These are phyloP conservation scores for Chloroclystis v-ata DNA, from an alignment of 2,888 invertebrate genomes.

Conservation along the genomic window DNA sequence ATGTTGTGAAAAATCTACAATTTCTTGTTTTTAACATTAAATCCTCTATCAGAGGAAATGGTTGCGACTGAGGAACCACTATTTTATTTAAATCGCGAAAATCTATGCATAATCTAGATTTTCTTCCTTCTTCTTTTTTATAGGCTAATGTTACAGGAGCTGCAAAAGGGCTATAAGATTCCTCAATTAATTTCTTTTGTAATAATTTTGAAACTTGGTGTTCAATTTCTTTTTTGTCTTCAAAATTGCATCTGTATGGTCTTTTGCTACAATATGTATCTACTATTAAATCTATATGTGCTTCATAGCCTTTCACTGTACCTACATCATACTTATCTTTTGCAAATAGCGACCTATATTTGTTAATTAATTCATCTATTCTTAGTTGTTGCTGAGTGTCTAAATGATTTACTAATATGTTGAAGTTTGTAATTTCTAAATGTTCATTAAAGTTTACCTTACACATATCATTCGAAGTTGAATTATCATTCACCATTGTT, in stretches of 20 bases:
- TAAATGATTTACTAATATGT: slow-evolving; percentile 12
- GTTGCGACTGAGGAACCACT: slow-evolving; percentile 34
- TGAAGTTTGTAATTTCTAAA: slow-evolving; percentile 13
- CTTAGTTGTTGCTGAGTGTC: slow-evolving; percentile 6
- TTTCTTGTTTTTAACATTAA: slow-evolving; percentile 38
- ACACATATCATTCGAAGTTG: slow-evolving; percentile 1
- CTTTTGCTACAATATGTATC: slow-evolving; percentile 33
- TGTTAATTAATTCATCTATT: slow-evolving; percentile 18
- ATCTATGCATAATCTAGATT: slow-evolving; percentile 37
- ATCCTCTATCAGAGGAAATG: slow-evolving; percentile 36
- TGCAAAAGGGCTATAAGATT: slow-evolving; percentile 33
- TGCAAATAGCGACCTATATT: slow-evolving; percentile 23
- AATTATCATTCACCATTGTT: too few relatives aligned
- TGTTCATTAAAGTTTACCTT: slow-evolving; percentile 27
- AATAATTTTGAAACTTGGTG: slow-evolving; percentile 14
- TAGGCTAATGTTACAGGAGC: slow-evolving; percentile 33
- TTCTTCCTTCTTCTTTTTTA: slow-evolving; percentile 33
- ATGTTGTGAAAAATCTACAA: slow-evolving; percentile 39
- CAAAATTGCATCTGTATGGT: slow-evolving; percentile 21
- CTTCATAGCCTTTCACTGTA: slow-evolving; percentile 28
- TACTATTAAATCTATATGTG: slow-evolving; percentile 8
- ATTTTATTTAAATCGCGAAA: slow-evolving; percentile 36
- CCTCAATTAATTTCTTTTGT: slow-evolving; percentile 19
- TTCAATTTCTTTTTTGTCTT: slow-evolving; percentile 27
- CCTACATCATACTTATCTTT: slow-evolving; percentile 32